Percentiles rank a stretch among this genome's conserved stretches.
These are phyloP conservation scores for Micromys minutus DNA, from an alignment of 2,113 vertebrate genomes.

Conservation along the genomic window DNA sequence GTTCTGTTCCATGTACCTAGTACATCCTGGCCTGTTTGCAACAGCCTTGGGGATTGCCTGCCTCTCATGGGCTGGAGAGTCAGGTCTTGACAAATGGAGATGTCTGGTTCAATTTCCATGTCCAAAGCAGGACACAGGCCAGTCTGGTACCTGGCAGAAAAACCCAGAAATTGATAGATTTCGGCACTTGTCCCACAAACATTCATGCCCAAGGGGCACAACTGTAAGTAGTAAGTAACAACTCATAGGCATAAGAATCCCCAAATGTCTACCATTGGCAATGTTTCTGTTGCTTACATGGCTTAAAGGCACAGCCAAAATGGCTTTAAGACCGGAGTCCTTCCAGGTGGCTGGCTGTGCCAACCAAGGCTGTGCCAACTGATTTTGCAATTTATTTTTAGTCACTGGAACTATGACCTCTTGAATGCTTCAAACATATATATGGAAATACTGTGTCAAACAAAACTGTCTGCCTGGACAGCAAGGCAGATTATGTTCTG, in stretches of 20 bases:
- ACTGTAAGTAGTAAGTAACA: background rate
- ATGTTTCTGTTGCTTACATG: background rate
- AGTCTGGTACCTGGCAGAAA: background rate
- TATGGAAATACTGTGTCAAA: conserved; percentile 42
- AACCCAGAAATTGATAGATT: background rate
- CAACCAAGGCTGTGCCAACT: background rate
- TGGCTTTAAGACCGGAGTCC: background rate
- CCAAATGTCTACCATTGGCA: background rate
- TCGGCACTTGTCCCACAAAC: background rate
- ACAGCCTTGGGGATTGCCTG: background rate
- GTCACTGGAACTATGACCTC: background rate
- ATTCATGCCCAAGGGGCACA: background rate
- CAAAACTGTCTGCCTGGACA: background rate
- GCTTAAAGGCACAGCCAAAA: background rate
- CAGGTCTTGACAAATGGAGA: background rate
- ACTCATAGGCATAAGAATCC: too few species aligned
- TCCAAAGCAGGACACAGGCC: background rate
- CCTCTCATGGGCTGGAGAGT: background rate
- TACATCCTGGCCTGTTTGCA: background rate
- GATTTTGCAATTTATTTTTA: conserved; percentile 48
- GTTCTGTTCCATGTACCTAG: background rate
- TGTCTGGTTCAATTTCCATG: background rate
- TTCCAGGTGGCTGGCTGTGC: background rate
- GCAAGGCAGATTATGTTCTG: background rate
- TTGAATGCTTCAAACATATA: conserved; percentile 9